phyloP scores from a whole-genome alignment of 2,797 vertebrate species.

The Cuculus canorus region DNA sequence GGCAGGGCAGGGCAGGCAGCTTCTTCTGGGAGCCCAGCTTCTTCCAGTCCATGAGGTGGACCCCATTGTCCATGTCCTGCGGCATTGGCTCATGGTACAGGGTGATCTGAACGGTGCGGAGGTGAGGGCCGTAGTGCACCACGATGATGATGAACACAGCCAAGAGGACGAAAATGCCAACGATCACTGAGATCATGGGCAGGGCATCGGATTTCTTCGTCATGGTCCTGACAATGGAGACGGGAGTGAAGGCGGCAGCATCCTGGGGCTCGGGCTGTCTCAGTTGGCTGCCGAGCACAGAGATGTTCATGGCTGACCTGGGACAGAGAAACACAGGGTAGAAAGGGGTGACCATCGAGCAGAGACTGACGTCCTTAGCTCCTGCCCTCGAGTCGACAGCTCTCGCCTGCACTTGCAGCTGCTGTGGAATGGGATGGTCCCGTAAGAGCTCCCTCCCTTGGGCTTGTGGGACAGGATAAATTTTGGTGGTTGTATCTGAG shows the following conservation, averaged over 20 bases:
- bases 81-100: constrained; percentile 58
- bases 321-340: not conserved
- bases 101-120: constrained; percentile 61
- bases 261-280: constrained; percentile 24
- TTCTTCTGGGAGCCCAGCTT: constrained; percentile 22
- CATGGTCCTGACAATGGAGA: not conserved
- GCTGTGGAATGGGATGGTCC: accelerated
- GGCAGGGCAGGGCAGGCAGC: not conserved
- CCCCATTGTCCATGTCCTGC: constrained; percentile 33
- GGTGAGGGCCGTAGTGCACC: constrained; percentile 68
- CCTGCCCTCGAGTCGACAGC: accelerated
- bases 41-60: constrained; percentile 69
- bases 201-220: constrained; percentile 42
- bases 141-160: constrained; percentile 70
- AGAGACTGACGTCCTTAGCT: accelerated
- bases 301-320: constrained; percentile 65
- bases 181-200: constrained; percentile 56
- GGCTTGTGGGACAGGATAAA: accelerated
- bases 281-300: constrained; percentile 3
- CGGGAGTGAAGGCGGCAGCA: not conserved
- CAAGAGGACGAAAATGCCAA: constrained; percentile 68
- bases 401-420: not conserved
- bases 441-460: accelerated
- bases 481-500: not conserved
- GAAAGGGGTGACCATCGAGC: not conserved